Evolutionary conservation across 1,140 invertebrate species (phyloP).

Genomic region (Steinernema feltiae): DNA sequence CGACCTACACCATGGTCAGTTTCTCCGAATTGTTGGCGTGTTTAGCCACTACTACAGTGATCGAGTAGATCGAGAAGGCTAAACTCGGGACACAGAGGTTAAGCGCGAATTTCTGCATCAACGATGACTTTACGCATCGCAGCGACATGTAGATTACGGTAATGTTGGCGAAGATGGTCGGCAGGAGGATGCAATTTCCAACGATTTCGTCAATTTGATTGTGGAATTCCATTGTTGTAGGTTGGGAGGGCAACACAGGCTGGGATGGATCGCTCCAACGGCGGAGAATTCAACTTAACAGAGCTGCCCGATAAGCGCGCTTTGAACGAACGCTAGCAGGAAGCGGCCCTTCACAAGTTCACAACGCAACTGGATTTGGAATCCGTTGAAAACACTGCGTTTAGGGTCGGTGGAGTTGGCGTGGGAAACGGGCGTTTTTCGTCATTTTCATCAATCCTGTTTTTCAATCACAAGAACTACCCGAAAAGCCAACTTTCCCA

Average conservation of each 20-base stretch:
- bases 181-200: neutral
- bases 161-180: neutral
- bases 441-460: no score
- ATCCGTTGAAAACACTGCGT: no score
- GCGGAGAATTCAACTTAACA: no score
- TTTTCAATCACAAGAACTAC: no score
- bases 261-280: no score
- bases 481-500: no score
- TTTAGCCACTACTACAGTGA: neutral
- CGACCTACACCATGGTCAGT: neutral
- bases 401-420: no score
- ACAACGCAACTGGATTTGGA: no score
- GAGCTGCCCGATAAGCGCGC: no score
- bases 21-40: neutral
- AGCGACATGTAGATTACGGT: neutral
- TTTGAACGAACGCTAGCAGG: no score
- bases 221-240: neutral
- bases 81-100: neutral
- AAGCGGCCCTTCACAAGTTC: no score
- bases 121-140: neutral
- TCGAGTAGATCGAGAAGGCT: neutral
- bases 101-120: slow-evolving; percentile 4
- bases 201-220: neutral
- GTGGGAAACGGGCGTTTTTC: no score
- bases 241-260: neutral